Evolutionary conservation across 2,113 vertebrate species (phyloP).

Genomic region (Xyliphius kryptos): DNA sequence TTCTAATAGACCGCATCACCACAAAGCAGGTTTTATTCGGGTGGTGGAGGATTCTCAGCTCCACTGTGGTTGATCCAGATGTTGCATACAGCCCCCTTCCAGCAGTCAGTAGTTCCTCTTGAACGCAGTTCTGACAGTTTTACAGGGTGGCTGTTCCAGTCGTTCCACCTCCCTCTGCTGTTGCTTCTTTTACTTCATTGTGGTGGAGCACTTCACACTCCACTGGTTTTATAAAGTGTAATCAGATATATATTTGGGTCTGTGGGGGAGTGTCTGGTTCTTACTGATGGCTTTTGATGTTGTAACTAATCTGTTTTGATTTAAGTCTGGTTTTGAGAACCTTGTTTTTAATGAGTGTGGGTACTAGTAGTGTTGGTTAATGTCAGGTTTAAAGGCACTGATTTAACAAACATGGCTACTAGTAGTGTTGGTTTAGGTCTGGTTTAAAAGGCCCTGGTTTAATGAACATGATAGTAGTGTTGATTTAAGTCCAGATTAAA

Average conservation of each 20-base stretch:
- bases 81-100: neutral
- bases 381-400: no score
- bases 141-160: slow-evolving; percentile 30
- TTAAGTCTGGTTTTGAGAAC: no score
- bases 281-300: neutral
- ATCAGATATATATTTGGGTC: neutral
- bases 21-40: no score
- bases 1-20: no score
- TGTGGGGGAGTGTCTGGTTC: neutral
- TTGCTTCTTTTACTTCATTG: slow-evolving; percentile 11
- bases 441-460: no score
- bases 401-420: no score
- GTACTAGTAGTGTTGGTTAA: no score
- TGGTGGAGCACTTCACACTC: neutral
- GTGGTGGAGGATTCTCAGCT: neutral
- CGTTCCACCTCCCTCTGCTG: slow-evolving; percentile 30
- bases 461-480: no score
- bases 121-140: slow-evolving; percentile 20
- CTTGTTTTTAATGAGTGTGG: no score
- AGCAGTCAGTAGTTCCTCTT: slow-evolving; percentile 7
- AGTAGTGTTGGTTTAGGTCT: no score
- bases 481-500: no score
- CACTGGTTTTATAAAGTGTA: neutral
- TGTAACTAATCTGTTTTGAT: neutral
- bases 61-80: slow-evolving; percentile 4